Percentiles rank a stretch among this genome's conserved stretches.
Conservation (phyloP, 2,113 vertebrate species). For the Gavia stellata region DNA sequence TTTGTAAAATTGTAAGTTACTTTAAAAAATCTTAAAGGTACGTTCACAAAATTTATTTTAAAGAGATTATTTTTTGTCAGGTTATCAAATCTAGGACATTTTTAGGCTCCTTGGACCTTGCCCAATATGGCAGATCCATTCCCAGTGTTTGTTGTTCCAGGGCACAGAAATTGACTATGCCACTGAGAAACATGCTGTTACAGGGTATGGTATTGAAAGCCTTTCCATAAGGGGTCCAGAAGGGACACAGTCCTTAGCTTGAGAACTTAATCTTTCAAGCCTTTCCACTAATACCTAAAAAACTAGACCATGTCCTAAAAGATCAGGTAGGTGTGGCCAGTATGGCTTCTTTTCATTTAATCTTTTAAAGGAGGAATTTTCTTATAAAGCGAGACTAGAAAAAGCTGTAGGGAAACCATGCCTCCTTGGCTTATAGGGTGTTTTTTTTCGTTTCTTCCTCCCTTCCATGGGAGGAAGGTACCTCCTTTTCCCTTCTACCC, state of each 20-base stretch:
- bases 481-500: neutral
- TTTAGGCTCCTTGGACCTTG: neutral
- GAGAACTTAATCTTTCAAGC: neutral
- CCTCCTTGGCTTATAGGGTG: neutral
- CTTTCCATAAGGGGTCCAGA: neutral
- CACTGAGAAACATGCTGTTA: neutral
- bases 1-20: neutral
- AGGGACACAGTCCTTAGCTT: neutral
- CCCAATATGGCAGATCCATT: neutral
- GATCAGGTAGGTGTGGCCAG: neutral
- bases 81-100: neutral
- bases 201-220: neutral
- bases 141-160: neutral
- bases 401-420: neutral
- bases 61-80: neutral
- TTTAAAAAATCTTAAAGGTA: neutral
- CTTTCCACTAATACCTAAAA: neutral
- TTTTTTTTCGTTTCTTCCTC: neutral
- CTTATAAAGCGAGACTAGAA: neutral
- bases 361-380: neutral
- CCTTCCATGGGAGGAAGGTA: neutral
- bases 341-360: neutral
- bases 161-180: neutral
- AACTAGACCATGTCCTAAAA: neutral
- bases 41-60: neutral